A percentile compares a stretch with the other conserved stretches of the same genome.
Conservation (phyloP, 2,113 vertebrate genomes). For the Amblyornis subalaris region DNA sequence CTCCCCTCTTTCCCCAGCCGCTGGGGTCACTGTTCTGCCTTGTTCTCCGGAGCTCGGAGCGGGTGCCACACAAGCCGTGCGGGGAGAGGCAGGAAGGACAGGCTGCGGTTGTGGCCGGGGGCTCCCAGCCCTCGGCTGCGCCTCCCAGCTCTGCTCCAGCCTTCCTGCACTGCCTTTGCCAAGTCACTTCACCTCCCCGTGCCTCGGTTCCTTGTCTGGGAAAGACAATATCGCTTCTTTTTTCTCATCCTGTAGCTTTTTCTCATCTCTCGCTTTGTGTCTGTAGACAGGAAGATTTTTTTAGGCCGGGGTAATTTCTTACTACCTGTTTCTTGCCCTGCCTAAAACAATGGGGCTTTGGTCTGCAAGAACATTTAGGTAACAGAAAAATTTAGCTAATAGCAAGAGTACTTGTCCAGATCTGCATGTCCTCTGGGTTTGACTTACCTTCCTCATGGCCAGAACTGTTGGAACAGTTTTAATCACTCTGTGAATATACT, state of each 20-base stretch:
- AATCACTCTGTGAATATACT: constrained; percentile 33
- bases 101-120: rapidly evolving
- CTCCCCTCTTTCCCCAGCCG: background rate
- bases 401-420: constrained; percentile 52
- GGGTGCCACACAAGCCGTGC: background rate
- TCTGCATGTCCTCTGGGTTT: constrained; percentile 59
- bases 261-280: background rate
- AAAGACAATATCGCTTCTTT: background rate
- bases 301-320: background rate
- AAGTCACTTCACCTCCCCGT: background rate
- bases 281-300: background rate
- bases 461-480: constrained; percentile 49
- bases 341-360: constrained; percentile 32
- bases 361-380: constrained; percentile 3
- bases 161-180: background rate
- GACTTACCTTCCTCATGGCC: constrained; percentile 45
- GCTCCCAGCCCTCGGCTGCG: rapidly evolving
- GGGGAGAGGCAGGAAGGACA: background rate
- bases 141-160: background rate
- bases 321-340: constrained; percentile 3
- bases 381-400: constrained; percentile 31
- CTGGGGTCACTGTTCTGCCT: background rate
- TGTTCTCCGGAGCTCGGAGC: background rate
- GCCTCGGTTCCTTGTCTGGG: background rate
- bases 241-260: background rate